Percentiles rank a stretch among this genome's conserved stretches.
Evolutionary conservation across 1,140 invertebrate species (phyloP).

Genomic region (Zaprionus ornatus): DNA sequence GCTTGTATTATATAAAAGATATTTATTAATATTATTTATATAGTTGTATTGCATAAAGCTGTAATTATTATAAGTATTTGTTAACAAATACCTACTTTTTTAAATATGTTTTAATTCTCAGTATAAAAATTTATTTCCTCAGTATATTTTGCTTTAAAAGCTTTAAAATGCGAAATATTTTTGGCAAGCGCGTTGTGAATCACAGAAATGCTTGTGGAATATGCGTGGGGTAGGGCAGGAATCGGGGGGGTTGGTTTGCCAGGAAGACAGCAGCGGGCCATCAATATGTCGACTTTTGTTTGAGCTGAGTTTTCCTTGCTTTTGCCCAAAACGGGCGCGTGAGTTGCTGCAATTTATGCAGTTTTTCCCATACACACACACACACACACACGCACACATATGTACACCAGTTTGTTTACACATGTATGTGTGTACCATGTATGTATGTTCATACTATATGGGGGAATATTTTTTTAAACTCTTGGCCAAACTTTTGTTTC

Average conservation of each 20-base stretch:
- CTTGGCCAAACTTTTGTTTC: constrained; percentile 67
- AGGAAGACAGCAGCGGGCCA: constrained; percentile 17
- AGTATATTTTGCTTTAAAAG: no score
- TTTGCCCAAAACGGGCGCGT: constrained; percentile 27
- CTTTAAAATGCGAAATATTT: constrained; percentile 33
- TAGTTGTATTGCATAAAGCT: background rate
- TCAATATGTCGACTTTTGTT: constrained; percentile 63
- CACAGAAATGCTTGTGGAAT: constrained; percentile 26
- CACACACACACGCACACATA: background rate
- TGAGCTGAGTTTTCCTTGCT: constrained; percentile 28
- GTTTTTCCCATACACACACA: constrained; percentile 31
- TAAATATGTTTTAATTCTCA: no score
- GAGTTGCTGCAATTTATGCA: constrained; percentile 62
- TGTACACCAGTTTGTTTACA: background rate
- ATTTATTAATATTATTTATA: background rate
- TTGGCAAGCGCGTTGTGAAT: constrained; percentile 39
- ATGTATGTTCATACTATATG: background rate
- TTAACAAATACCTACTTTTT: background rate
- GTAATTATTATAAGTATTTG: background rate
- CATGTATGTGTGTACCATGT: background rate
- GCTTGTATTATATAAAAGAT: background rate
- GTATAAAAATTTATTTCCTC: no score
- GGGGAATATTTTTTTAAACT: constrained; percentile 46
- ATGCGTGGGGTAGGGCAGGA: background rate
- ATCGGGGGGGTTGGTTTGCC: background rate